Evolutionary conservation across 2,113 vertebrate species (phyloP), one percentile per base, ranked within the genome.

Genomic region (Silurus asotus): DNA sequence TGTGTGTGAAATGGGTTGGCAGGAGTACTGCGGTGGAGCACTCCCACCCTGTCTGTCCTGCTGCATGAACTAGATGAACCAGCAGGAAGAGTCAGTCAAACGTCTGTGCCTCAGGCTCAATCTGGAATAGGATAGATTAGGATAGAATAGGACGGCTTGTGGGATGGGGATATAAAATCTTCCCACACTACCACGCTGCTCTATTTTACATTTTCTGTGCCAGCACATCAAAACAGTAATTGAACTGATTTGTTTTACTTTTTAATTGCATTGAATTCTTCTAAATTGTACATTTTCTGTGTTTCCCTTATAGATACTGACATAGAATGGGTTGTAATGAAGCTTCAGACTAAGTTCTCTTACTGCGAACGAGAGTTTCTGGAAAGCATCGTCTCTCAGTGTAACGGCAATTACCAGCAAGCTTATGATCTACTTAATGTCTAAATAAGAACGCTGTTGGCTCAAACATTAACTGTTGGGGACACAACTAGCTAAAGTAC

Each of bases 331-430:
- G 84, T 84, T 64, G 56, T 95, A 86, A 90, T 91, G 92, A 93
- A 90, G 65, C 91, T 95, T 58, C 88, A 85, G 67, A 87, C 0
- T 49, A 59, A 9, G 2, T 95, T 94, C 64, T 89, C 93, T 28
- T 48, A 86, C 45, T 92, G 55, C 86, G 80, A 88, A 80, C 67
- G 0, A 70, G 67, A 4, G 19, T 86, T 92, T 80, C 89, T 95
- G 6, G 81, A 93, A 87, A 94, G 93, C 37, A 93, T 95, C 69
- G 69, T 94, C 9, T 11, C 8, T 53, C 93, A 95, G 84, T 94
- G 94, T 83, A 58, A 88, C 5, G 88, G 90, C 0, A 88, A 94
- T 37, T 93, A 89, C 5, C 58, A 92, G 37, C 61, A 88, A 89
- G 92, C 93, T 20, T 87, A 76, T 78, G n/a, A 87, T 2, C 90